Conservation (phyloP, 1,140 invertebrate genomes). For the Samia ricini region DNA sequence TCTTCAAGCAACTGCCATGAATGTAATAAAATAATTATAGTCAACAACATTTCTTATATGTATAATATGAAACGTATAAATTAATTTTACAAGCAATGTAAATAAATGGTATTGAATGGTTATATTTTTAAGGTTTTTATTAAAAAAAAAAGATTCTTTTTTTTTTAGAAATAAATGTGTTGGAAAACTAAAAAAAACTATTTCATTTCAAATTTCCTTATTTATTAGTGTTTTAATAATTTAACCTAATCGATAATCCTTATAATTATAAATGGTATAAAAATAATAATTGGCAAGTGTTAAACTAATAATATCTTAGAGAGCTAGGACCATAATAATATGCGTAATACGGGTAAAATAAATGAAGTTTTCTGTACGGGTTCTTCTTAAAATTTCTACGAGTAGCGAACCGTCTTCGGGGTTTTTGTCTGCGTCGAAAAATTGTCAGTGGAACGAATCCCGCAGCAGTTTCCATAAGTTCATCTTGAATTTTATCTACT, state of each 20-base stretch:
- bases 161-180: slow-evolving; percentile 55
- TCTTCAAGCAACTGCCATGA: slow-evolving; percentile 33
- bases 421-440: slow-evolving; percentile 41
- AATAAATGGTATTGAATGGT: slow-evolving; percentile 37
- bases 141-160: slow-evolving; percentile 29
- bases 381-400: slow-evolving; percentile 44
- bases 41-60: slow-evolving; percentile 31
- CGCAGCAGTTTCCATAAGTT: slow-evolving; percentile 65
- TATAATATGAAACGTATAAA: slow-evolving; percentile 17
- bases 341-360: slow-evolving; percentile 49
- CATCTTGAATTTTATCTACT: slow-evolving; percentile 42
- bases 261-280: neutral
- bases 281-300: neutral
- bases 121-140: slow-evolving; percentile 35
- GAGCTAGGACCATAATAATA: slow-evolving; percentile 59
- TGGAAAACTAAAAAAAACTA: slow-evolving; percentile 23
- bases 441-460: slow-evolving; percentile 51
- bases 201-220: neutral
- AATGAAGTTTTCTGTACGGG: slow-evolving; percentile 37
- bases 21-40: slow-evolving; percentile 30
- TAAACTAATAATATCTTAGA: slow-evolving; percentile 53
- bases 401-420: slow-evolving; percentile 35
- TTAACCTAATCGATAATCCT: neutral
- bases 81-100: slow-evolving; percentile 35
- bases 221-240: neutral